A percentile compares a stretch with the other conserved stretches of the same genome.
Evolutionary conservation across 2,888 invertebrate genomes (phyloP).

Genomic region (Sthenelais limicola): DNA sequence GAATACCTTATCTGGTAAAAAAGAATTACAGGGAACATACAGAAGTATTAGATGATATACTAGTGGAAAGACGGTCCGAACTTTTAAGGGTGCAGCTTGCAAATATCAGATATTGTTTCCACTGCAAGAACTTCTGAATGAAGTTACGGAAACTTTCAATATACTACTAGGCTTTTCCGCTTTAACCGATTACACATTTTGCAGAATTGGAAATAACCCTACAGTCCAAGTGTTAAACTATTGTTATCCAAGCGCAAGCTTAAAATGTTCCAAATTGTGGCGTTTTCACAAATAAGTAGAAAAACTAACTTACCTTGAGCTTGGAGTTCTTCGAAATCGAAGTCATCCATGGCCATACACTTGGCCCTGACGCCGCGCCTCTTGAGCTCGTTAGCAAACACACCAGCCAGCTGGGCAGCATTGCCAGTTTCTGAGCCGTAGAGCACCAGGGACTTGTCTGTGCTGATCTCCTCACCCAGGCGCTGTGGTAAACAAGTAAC

Average conservation of each 20-base stretch:
- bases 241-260: background rate
- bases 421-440: conserved; percentile 54
- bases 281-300: background rate
- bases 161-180: too few species aligned
- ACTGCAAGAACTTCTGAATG: too few species aligned
- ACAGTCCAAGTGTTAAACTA: too few species aligned
- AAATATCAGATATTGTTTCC: too few species aligned
- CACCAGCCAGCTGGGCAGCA: conserved; percentile 45
- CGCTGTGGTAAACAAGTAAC: conserved; percentile 16
- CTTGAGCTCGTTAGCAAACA: conserved; percentile 50
- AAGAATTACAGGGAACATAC: background rate
- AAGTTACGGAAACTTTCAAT: too few species aligned
- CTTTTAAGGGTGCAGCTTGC: too few species aligned
- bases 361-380: conserved; percentile 48
- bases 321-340: conserved; percentile 51
- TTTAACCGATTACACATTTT: too few species aligned
- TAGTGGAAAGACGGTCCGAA: too few species aligned
- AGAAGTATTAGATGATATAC: too few species aligned
- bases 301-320: conserved; percentile 39
- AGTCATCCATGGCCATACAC: conserved; percentile 51
- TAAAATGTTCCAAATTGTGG: background rate
- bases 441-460: conserved; percentile 50
- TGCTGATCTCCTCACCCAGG: conserved; percentile 49
- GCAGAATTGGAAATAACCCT: too few species aligned
- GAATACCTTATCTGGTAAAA: conserved; percentile 43